A percentile compares a stretch with the other conserved stretches of the same genome.
Evolutionary conservation across 2,113 vertebrate genomes (phyloP).

Genomic region (Gymnarchus niloticus): DNA sequence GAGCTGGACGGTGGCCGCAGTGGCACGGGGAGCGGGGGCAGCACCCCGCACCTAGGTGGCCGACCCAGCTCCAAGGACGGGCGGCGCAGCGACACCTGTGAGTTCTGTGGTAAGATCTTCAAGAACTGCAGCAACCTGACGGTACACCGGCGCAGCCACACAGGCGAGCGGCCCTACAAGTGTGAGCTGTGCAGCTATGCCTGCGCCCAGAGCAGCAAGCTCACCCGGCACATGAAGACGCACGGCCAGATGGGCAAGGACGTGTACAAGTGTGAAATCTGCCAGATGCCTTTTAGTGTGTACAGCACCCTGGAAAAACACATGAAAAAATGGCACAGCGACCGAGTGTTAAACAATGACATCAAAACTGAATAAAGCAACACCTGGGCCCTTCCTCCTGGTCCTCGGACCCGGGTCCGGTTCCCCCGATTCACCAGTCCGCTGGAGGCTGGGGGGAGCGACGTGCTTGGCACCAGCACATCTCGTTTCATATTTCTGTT

Average conservation of each 20-base stretch:
- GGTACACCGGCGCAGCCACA: constrained; percentile 98
- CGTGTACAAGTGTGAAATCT: constrained; percentile 99
- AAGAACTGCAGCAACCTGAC: constrained; percentile 99
- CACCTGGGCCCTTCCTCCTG: constrained; percentile 39
- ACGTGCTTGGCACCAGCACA: constrained; percentile 83
- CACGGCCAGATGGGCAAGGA: constrained; percentile 99
- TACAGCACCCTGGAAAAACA: constrained; percentile 99
- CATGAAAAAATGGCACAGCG: constrained; percentile 99
- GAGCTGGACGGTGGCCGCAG: constrained; percentile 93
- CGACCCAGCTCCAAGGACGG: constrained; percentile 94
- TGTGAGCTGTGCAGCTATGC: constrained; percentile 99
- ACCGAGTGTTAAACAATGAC: constrained; percentile 93
- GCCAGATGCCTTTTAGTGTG: constrained; percentile 99
- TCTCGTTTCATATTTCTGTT: constrained; percentile 73
- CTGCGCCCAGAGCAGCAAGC: constrained; percentile 98
- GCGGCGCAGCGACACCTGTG: constrained; percentile 96
- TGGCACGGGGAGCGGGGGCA: constrained; percentile 86
- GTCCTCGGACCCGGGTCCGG: constrained; percentile 36
- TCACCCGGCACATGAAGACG: constrained; percentile 99
- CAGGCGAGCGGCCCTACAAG: constrained; percentile 97
- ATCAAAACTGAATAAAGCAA: constrained; percentile 97
- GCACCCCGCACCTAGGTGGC: constrained; percentile 82
- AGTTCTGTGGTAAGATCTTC: constrained; percentile 98
- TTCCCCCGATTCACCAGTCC: constrained; percentile 59
- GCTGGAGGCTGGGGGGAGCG: constrained; percentile 68